A percentile compares a stretch with the other conserved stretches of the same genome.
Evolutionary conservation across 2,113 vertebrate genomes (phyloP).

Genomic region (Lanius ludovicianus): DNA sequence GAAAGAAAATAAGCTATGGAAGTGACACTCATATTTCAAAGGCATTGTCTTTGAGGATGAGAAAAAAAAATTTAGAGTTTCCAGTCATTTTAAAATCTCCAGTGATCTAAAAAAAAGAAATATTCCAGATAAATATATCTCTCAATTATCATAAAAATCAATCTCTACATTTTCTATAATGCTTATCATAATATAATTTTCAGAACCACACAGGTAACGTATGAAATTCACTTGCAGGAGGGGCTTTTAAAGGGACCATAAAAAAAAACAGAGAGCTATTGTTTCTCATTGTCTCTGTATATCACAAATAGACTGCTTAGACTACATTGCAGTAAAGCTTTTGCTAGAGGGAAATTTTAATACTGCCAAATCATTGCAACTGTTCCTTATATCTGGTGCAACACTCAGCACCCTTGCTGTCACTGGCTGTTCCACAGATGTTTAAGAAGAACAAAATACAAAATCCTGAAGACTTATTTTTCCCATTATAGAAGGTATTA

Average conservation of each 20-base stretch:
- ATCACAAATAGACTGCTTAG: neutral
- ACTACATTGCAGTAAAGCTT: neutral
- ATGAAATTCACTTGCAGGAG: constrained; percentile 25
- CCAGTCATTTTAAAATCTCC: neutral
- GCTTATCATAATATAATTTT: neutral
- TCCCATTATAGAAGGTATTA: neutral
- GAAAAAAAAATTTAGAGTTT: neutral
- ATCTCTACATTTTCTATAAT: neutral
- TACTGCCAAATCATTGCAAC: neutral
- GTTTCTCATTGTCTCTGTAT: neutral
- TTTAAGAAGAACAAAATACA: neutral
- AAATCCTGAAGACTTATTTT: neutral
- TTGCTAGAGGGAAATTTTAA: neutral
- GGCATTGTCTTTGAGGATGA: neutral
- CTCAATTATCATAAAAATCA: neutral
- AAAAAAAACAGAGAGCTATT: neutral
- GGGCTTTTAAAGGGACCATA: neutral
- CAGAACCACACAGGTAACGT: neutral
- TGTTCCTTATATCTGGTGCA: neutral
- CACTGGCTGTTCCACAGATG: neutral
- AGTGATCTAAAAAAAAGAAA: neutral
- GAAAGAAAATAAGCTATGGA: neutral
- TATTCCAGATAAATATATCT: neutral
- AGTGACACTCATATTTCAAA: neutral
- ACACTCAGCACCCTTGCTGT: neutral